Base-by-base conservation (phyloP, 2,888 invertebrate genomes). In the Labia minor region DNA sequence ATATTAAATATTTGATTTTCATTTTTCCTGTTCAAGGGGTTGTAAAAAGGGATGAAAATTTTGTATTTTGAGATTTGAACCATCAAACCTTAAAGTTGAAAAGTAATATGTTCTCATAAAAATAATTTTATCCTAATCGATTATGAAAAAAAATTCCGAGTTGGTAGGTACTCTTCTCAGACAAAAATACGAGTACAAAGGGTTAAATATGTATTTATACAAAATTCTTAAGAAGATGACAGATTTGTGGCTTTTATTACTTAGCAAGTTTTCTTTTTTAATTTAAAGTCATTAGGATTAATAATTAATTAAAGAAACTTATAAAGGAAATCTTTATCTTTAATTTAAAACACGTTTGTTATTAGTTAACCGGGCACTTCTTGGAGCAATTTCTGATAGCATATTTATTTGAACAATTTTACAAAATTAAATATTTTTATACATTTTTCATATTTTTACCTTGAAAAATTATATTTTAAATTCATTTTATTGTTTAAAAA, bases 211-310 rank as follows among this genome's bases (percentile, higher is more conserved):
- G 14, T 3, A 11, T 49, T 3, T 3, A n/a, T 4, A 11, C 2
- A 14, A 49, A 49, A n/a, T 49, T 49, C n/a, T 49, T 49, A n/a
- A 49, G 49, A 49, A 49, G 16, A 49, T 49, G 49, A 49, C 49
- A 49, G 49, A 49, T 16, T 49, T 16, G 2, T 16, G 16, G n/a
- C 49, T n/a, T 49, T 49, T 49, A n/a, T 14, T n/a, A 49, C 16
- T 49, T 3, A 3, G 14, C 14, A 16, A 16, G 16, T 3, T n/a
- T 8, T 49, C 3, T 49, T 14, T 49, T n/a, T 49, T 49, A 11
- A 49, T 49, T 49, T 49, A 14, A 49, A 49, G 14, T 14, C 3
- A 49, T 49, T n/a, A 49, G 3, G 3, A 3, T 16, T 49, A n/a
- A n/a, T 49, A n/a, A 49, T n/a, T 10, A n/a, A 49, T 16, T 49